These are phyloP conservation scores for Oreortyx pictus DNA, from an alignment of 2,797 vertebrate species.

Conservation along the genomic window DNA sequence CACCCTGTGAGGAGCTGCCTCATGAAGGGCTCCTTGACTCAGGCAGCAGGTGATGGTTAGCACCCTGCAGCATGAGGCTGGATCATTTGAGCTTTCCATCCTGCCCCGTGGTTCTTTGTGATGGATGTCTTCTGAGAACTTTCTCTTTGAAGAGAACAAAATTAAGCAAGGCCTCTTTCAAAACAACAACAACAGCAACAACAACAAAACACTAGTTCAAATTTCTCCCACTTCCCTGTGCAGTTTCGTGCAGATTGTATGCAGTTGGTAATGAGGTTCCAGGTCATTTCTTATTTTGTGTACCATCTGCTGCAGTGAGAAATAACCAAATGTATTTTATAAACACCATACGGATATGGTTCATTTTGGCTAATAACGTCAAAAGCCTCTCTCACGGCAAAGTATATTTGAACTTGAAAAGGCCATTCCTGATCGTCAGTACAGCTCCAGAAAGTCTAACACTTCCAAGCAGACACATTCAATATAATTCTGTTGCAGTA, in stretches of 20 bases:
- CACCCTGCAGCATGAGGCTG: not conserved
- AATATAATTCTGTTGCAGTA: not conserved
- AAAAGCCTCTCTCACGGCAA: not conserved
- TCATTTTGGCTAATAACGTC: slow-evolving; percentile 29
- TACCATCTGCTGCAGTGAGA: slow-evolving; percentile 61
- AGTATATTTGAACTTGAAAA: slow-evolving; percentile 40
- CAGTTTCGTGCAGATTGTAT: slow-evolving; percentile 2
- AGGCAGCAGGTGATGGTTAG: not conserved
- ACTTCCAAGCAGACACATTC: slow-evolving; percentile 12
- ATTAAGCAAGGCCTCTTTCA: not conserved
- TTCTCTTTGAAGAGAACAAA: not conserved
- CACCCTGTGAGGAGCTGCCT: not conserved
- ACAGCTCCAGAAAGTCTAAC: slow-evolving; percentile 29
- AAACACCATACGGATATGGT: slow-evolving; percentile 35
- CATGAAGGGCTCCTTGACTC: accelerated
- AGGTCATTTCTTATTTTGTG: slow-evolving; percentile 66
- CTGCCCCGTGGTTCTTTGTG: not conserved
- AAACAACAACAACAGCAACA: not conserved
- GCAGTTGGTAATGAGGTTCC: slow-evolving; percentile 47
- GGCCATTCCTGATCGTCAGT: slow-evolving; percentile 14
- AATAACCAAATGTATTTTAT: slow-evolving; percentile 51
- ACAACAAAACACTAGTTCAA: not conserved
- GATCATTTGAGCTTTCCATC: not conserved
- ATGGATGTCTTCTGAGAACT: not conserved
- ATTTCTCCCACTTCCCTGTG: not conserved